Base-by-base conservation (phyloP, 2,797 vertebrate species). In the Lepidocolaptes lacrymiger region DNA sequence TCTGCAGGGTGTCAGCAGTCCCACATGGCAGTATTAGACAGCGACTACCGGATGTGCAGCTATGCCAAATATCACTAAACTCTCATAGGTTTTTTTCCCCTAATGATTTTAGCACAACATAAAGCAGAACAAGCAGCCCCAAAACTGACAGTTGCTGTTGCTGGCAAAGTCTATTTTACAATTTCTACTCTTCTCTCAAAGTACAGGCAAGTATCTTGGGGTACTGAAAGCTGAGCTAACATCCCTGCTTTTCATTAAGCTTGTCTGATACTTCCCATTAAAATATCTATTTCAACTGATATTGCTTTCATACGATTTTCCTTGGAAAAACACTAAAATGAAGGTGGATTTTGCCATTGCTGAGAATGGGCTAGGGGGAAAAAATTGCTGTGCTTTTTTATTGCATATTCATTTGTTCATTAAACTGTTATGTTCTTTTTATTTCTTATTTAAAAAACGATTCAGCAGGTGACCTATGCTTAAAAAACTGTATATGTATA, bases 221-320 rank as follows among this genome's bases (percentile, higher is more conserved):
- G 58, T 88, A 88, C 7, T 89, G 79, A 93, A 94, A 94, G 73
- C 69, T 83, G 85, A 94, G 79, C 75, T 94, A 80, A 80, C 84
- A 85, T 62, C 44, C 51, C 95, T 95, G 93, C 30, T 91, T 96
- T 89, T 95, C 91, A 92, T 94, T 96, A 93, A 41, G 20, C 22
- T 62, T 85, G 75, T 52, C 78, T 89, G 87, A 83, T 89, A 95
- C 10, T 73, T 89, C 54, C 89, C 93, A 94, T 95, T 95, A 94
- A 88, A 93, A 92, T 93, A 96, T 88, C 95, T 85, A 55, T 93
- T 95, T 95, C 87, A 93, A 91, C n/a, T 72, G 79, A 85, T 88
- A 92, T 1, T 80, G 54, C 91, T 88, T 93, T 91, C 89, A 95
- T 90, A 89, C 37, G 64, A 61, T 67, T 89, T 95, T 89, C 69